A percentile compares a stretch with the other conserved stretches of the same genome.
phyloP scores from a whole-genome alignment of 2,888 invertebrate genomes.

The Tinea semifulvella region DNA sequence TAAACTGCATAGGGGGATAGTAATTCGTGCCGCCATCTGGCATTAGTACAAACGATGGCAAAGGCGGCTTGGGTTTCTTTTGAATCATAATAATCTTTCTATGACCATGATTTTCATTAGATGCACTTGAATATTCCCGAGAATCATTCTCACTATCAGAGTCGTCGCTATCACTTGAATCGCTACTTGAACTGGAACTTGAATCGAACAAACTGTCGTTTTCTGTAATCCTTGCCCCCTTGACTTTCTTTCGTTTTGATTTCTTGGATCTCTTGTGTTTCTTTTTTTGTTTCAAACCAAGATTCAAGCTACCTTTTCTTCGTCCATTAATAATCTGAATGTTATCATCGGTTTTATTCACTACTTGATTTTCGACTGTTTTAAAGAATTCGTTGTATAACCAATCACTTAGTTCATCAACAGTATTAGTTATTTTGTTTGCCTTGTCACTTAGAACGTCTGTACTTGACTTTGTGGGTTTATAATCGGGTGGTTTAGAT shows the following conservation, averaged over 20 bases:
- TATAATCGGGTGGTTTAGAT: background rate
- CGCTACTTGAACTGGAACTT: constrained; percentile 20
- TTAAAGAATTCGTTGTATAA: constrained; percentile 57
- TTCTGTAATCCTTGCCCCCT: constrained; percentile 31
- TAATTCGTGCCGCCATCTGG: constrained; percentile 48
- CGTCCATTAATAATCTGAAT: constrained; percentile 27
- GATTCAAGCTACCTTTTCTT: constrained; percentile 27
- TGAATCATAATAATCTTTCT: constrained; percentile 46
- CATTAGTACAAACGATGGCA: constrained; percentile 48
- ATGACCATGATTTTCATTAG: constrained; percentile 34
- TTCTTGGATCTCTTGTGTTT: constrained; percentile 28
- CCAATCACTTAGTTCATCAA: constrained; percentile 48
- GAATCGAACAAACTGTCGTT: constrained; percentile 50
- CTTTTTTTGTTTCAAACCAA: constrained; percentile 19
- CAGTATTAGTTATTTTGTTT: constrained; percentile 21
- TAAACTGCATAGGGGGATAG: constrained; percentile 48
- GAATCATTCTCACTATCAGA: constrained; percentile 10
- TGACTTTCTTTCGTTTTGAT: constrained; percentile 21
- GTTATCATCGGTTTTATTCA: constrained; percentile 36
- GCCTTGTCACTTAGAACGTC: constrained; percentile 22
- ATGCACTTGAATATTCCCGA: constrained; percentile 17
- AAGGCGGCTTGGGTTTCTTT: constrained; percentile 40
- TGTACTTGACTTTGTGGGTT: background rate
- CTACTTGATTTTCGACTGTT: constrained; percentile 52
- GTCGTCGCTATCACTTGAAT: background rate